Evolutionary conservation across 2,797 vertebrate genomes (phyloP).

Genomic region (Mareca penelope): DNA sequence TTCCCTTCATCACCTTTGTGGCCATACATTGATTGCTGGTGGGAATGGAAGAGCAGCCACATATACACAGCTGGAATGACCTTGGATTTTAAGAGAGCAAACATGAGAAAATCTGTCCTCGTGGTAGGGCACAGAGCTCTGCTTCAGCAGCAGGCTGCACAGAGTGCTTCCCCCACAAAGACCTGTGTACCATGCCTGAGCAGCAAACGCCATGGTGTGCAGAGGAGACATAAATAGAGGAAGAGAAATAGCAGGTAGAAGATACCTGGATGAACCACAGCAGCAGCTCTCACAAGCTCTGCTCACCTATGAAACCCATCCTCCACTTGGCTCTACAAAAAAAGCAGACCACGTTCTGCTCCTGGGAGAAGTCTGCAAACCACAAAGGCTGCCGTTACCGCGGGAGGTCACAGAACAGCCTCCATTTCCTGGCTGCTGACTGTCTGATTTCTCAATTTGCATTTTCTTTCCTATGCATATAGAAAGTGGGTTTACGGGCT

Average conservation of each 20-base stretch:
- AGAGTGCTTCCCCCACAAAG: not conserved
- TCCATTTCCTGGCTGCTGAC: not conserved
- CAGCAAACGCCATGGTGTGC: not conserved
- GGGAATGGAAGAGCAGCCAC: not conserved
- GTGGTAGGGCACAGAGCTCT: accelerated
- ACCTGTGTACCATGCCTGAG: not conserved
- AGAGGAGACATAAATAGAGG: not conserved
- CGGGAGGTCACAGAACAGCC: not conserved
- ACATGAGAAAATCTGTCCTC: not conserved
- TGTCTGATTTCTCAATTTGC: not conserved
- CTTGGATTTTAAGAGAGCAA: not conserved
- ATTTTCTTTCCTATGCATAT: not conserved
- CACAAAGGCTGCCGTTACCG: not conserved
- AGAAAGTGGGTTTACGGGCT: not conserved
- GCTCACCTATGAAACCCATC: not conserved
- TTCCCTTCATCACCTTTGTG: not conserved
- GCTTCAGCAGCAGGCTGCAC: not conserved
- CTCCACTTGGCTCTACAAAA: not conserved
- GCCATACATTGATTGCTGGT: too few relatives aligned
- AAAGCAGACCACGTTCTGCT: not conserved
- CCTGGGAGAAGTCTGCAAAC: not conserved
- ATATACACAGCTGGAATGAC: slow-evolving; percentile 9
- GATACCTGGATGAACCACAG: not conserved
- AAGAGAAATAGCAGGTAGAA: not conserved
- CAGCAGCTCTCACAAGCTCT: not conserved